Base-by-base conservation (phyloP, 2,113 vertebrate genomes). In the Typhlomys cinereus region DNA sequence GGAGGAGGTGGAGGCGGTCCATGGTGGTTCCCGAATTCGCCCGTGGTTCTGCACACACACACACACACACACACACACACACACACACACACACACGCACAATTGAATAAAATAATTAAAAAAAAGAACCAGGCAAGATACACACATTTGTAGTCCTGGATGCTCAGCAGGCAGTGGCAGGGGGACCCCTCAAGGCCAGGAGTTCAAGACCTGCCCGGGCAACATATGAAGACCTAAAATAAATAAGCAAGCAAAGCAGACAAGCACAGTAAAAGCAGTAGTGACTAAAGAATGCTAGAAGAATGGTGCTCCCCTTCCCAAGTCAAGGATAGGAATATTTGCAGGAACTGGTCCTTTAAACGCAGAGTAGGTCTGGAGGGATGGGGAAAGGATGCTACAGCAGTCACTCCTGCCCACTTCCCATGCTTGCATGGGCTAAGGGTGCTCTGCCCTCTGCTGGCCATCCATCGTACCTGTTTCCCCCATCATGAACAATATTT, bases 361-460 rank as follows among this genome's bases (percentile, higher is more conserved):
- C 0, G 9, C 10, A 12, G n/a, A 23, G 50, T 48, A n/a, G 27
- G 54, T 46, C 64, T 83, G 20, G 15, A 5, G 52, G 20, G 34
- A 14, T 3, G 9, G 23, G 12, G 59, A 3, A 9, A 2, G 17
- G 29, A 21, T 2, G 0, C 14, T 9, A 41, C 4, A 34, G 31
- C 50, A 15, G n/a, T 0, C 20, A 41, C 18, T 18, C 10, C n/a
- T n/a, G n/a, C n/a, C n/a, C n/a, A n/a, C n/a, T n/a, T n/a, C n/a
- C n/a, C n/a, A n/a, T n/a, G n/a, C n/a, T n/a, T n/a, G n/a, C n/a
- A n/a, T n/a, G 20, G 8, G 2, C 20, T 36, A 4, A 23, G 14
- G 2, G 41, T 48, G 31, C 81, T 79, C 87, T 88, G 69, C 71
- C 86, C 85, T 62, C 89, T 92, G 81, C 76, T 85, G 91, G 81